Evolutionary conservation across 1,140 invertebrate genomes (phyloP), one percentile per base, ranked within the genome.

Genomic region (Fopius arisanus): DNA sequence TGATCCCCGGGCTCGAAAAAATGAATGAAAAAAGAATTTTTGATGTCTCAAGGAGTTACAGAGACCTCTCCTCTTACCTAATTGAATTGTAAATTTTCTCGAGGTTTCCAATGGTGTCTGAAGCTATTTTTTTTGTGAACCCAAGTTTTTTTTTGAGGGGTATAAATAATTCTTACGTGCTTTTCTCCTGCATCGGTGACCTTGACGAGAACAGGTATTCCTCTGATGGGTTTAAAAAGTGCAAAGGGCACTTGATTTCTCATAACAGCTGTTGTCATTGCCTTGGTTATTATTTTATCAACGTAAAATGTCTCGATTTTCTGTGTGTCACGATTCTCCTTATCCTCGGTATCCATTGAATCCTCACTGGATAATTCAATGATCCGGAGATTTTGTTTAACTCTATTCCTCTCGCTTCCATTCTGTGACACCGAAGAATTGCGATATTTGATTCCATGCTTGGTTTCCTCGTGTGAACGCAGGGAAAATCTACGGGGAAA

Each of bases 141-240:
- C n/a, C 31, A 37, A 31, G 2, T 21, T 7, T 62, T 71, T 72
- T 21, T 14, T 63, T 23, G 0, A 31, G 19, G n/a, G n/a, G n/a
- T n/a, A n/a, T n/a, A n/a, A n/a, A 65, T 21, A 48, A 73, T 63
- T 77, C 68, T 85, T 83, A 90, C 90, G 74, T 91, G 89, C 81
- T 90, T 91, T 48, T 77, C 84, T 26, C 83, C 83, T 33, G 86
- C 88, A 12, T 88, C 81, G 31, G 89, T 81, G 48, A 92, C 87
- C 78, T 91, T 90, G n/a, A 91, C 90, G 10, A 92, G 84, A n/a
- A 91, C 88, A 7, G 91, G 90, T 78, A 90, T 89, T 59, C 90
- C 90, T 72, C 89, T 89, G 33, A 87, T 83, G 14, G 90, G 90
- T 77, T 90, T 90, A 23, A 91, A 85, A 14, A 92, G 81, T 2